A percentile compares a stretch with the other conserved stretches of the same genome.
Evolutionary conservation across 2,888 invertebrate genomes (phyloP).

Genomic region (Bembecia ichneumoniformis): DNA sequence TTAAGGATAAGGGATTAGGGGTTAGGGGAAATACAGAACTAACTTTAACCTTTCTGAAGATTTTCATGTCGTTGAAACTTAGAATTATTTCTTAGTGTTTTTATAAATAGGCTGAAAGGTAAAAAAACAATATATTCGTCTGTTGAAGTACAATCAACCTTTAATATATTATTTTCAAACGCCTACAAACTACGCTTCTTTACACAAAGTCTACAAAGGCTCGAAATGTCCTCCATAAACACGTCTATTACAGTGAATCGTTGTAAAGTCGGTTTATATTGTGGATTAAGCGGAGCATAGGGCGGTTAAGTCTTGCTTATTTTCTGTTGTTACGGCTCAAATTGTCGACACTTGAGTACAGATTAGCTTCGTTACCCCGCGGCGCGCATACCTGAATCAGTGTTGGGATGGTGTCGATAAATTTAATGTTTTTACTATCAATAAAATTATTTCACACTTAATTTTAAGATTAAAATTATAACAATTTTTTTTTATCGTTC

Average conservation of each 20-base stretch:
- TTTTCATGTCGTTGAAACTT: too few relatives aligned
- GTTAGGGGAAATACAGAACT: too few relatives aligned
- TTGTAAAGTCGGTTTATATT: constrained; percentile 31
- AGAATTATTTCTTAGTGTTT: too few relatives aligned
- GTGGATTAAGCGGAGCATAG: constrained; percentile 46
- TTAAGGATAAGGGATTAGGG: too few relatives aligned
- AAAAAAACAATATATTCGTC: neutral
- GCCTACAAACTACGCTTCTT: neutral
- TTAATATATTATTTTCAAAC: neutral
- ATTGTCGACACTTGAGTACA: constrained; percentile 71
- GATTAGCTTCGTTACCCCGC: constrained; percentile 72
- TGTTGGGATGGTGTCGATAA: constrained; percentile 15
- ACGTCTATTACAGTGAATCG: constrained; percentile 9
- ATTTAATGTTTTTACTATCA: neutral
- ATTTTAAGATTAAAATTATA: too few relatives aligned
- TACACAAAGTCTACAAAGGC: neutral
- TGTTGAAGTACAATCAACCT: neutral
- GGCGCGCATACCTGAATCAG: constrained; percentile 47
- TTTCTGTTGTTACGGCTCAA: constrained; percentile 69
- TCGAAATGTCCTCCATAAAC: neutral
- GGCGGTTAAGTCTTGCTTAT: constrained; percentile 54
- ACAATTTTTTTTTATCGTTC: too few relatives aligned
- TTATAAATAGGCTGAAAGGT: too few relatives aligned
- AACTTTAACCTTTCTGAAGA: too few relatives aligned
- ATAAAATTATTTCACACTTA: neutral